Percentiles rank a stretch among this genome's conserved stretches.
Evolutionary conservation across 2,797 vertebrate genomes (phyloP).

Genomic region (Tapera naevia): DNA sequence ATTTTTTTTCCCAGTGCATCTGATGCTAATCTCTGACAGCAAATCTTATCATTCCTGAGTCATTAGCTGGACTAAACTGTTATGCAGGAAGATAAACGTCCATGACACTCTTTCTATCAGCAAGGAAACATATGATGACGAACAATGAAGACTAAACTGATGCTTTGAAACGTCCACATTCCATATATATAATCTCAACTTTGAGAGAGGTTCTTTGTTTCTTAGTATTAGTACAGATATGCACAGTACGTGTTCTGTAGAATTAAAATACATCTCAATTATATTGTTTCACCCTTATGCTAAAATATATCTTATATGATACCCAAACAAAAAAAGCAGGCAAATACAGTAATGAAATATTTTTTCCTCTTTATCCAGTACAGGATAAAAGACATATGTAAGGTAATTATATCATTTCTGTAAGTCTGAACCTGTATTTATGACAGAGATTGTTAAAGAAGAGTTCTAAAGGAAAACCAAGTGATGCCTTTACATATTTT

Average conservation of each 20-base stretch:
- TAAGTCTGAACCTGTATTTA: background rate
- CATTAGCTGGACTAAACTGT: background rate
- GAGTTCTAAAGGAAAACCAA: background rate
- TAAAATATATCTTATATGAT: background rate
- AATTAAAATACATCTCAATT: constrained; percentile 6
- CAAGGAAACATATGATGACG: background rate
- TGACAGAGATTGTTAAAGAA: background rate
- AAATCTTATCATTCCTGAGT: background rate
- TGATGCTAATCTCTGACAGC: background rate
- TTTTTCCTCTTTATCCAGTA: background rate
- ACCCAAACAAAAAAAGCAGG: background rate
- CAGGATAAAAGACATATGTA: background rate
- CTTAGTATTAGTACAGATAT: background rate
- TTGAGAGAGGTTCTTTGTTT: background rate
- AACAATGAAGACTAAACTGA: background rate
- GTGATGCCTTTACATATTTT: background rate
- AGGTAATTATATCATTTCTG: background rate
- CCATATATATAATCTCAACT: background rate
- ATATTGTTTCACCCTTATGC: background rate
- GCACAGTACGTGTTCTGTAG: background rate
- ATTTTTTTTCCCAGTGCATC: background rate
- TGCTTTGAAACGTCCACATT: background rate
- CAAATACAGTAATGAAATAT: background rate
- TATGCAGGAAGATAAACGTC: background rate
- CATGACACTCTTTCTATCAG: background rate